Evolutionary conservation across 2,888 invertebrate species (phyloP).

Genomic region (Conus canariensis): DNA sequence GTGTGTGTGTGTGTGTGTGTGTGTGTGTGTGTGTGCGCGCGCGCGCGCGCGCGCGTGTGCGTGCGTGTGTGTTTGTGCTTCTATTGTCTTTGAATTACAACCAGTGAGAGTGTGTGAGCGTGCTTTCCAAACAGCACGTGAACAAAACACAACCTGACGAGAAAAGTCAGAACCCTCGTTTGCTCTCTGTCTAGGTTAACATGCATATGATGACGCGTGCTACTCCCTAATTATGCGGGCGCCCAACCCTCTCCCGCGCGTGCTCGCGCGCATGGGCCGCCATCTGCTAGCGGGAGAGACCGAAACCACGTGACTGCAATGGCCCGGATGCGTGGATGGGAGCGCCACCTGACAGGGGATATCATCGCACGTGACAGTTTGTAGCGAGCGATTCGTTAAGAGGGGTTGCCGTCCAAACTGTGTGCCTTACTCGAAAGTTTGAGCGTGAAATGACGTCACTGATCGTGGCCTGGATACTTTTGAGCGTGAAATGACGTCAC

Average conservation of each 20-base stretch:
- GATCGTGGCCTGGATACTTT: neutral
- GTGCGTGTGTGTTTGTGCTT: neutral
- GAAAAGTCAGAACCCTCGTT: too few species aligned
- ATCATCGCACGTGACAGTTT: neutral
- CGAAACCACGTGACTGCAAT: conserved; percentile 15
- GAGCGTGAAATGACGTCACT: neutral
- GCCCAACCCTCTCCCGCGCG: conserved; percentile 5
- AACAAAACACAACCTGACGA: too few species aligned
- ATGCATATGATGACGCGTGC: conserved; percentile 20
- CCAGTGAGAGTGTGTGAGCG: neutral
- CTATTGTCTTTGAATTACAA: neutral
- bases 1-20: too few species aligned
- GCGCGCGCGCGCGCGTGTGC: neutral
- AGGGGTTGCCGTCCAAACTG: too few species aligned
- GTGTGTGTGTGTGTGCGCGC: too few species aligned
- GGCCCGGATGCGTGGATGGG: conserved; percentile 1
- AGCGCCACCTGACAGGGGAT: neutral
- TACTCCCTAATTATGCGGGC: conserved; percentile 41
- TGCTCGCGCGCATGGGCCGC: conserved; percentile 27
- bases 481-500: neutral
- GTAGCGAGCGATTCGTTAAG: neutral
- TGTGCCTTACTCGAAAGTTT: neutral
- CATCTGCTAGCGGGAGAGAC: conserved; percentile 34
- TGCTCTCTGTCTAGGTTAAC: neutral
- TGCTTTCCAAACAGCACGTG: too few species aligned